Base-by-base conservation (phyloP, 2,113 vertebrate genomes). In the Thamnophis sirtalis region DNA sequence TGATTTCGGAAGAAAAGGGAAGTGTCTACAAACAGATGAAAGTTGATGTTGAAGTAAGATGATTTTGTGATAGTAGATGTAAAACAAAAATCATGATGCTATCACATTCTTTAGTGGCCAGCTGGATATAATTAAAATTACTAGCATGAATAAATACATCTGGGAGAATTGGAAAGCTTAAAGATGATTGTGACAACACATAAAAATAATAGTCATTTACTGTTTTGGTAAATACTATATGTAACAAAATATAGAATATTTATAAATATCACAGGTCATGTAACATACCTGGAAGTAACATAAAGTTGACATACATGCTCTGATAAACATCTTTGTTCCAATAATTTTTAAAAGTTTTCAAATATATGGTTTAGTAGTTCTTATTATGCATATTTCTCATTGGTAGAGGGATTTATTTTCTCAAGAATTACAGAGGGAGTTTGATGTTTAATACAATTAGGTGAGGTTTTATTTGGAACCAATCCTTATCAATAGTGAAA, bases 401-500 rank as follows among this genome's bases (percentile, higher is more conserved):
- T 9, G 48, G 49, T 7, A 33, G 26, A 26, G 9, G 19, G 15
- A 10, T 88, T 88, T 87, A 93, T 92, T 89, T 93, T 91, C 68
- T 58, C 92, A 90, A 84, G 53, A 92, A 92, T 28, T 38, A 48
- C 60, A 48, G 86, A 84, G 21, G 84, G 24, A 73, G n/a, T 92
- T 89, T 92, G 54, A 86, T 89, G 28, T 85, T 48, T 84, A 58
- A 88, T 92, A 55, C 91, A 89, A 56, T 89, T 88, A 60, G 28
- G 48, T 63, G 54, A 92, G 73, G 87, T 89, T 85, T 58, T 89
- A 33, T 89, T 43, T 85, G 87, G 73, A 92, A 89, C 54, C 11
- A 58, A 55, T 38, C 21, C 60, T 28, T 92, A 54, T 92, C 28
- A 54, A 28, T 55, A 63, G 11, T 43, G 68, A 86, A 92, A 60